Evolutionary conservation across 2,797 vertebrate species (phyloP).

Genomic region (Helarctos malayanus): DNA sequence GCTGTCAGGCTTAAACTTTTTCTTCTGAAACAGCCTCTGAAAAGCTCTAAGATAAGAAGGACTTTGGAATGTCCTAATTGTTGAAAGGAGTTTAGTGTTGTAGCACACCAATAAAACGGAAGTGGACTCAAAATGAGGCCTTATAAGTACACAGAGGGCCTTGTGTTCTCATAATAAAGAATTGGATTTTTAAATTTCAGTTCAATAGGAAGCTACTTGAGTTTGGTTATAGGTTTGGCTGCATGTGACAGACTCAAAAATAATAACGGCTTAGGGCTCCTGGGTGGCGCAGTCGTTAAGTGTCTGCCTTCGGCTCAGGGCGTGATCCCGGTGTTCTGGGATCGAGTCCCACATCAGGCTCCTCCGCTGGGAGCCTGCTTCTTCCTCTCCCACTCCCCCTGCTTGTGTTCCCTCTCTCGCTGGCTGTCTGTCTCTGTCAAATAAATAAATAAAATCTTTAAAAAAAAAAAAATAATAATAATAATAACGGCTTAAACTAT

Average conservation of each 20-base stretch:
- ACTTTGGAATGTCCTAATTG: neutral
- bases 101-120: neutral
- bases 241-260: neutral
- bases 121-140: neutral
- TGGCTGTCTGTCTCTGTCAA: no score
- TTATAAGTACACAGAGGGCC: neutral
- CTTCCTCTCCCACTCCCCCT: no score
- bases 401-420: no score
- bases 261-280: neutral
- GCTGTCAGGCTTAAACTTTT: neutral
- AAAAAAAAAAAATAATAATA: neutral
- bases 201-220: neutral
- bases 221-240: neutral
- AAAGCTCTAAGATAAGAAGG: neutral
- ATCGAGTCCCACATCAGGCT: no score
- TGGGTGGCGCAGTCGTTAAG: no score
- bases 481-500: neutral
- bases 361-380: no score
- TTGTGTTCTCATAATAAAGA: neutral
- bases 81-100: neutral
- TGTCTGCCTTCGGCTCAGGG: no score
- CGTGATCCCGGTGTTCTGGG: no score
- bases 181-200: slow-evolving; percentile 21
- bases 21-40: neutral
- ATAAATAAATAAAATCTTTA: no score